Base-by-base conservation (phyloP, 2,797 vertebrate species). In the Gambelia wislizenii region DNA sequence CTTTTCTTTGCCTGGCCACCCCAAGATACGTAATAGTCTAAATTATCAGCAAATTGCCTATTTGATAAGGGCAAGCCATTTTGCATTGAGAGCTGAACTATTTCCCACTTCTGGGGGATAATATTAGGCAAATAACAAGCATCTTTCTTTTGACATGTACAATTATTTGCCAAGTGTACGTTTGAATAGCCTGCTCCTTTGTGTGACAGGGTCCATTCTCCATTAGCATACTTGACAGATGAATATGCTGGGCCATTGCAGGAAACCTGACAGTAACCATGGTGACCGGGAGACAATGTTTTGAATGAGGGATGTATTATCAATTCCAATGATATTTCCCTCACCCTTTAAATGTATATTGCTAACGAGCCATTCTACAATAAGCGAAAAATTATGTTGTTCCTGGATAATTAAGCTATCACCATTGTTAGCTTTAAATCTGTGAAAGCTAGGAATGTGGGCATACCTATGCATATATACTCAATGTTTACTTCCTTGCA, bases 161-260 rank as follows among this genome's bases (percentile, higher is more conserved):
- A 97, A 97, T 97, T 97, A 97, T 96, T 97, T 96, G 96, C 95
- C 94, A 96, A 97, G 94, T 96, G 94, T 94, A 92, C 96, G 95
- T 96, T 97, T 96, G 96, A 96, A 96, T 96, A 96, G 95, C 94
- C 94, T 95, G 94, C 94, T 96, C 95, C 95, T 94, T 95, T 95
- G 91, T 95, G 96, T 93, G 95, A 95, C 96, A 95, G 95, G 95
- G 96, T 96, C 96, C 95, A 39, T 94, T 95, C 94, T 6, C 93
- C 92, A 96, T 97, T 97, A 97, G 93, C 94, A 95, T 96, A 95
- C 94, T 96, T 97, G 97, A 97, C 96, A 97, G 96, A 96, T 97
- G 95, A 96, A 96, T 96, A 94, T 94, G 93, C 95, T 94, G 91
- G 94, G 94, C 95, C 95, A 95, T 95, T 91, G 93, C 95, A 91